Evolutionary conservation across 2,797 vertebrate genomes (phyloP), one percentile per base, ranked within the genome.

Genomic region (Echiichthys vipera): DNA sequence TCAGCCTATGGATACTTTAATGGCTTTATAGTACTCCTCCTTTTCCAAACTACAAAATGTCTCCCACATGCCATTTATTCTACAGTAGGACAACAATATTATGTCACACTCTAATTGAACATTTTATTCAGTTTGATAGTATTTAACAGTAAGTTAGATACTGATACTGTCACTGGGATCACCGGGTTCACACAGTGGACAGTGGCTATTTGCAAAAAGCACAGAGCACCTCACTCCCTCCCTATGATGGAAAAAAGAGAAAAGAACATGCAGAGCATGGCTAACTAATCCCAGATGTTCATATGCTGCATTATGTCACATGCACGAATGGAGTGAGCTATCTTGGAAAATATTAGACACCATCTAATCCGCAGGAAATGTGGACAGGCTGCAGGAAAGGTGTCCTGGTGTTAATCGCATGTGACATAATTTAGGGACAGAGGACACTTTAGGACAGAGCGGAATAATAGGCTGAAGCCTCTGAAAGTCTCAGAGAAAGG

Each of bases 261-360:
- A 71, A 71, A 64, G 39, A 67, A 62, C 45, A 77, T 59, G 70
- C 65, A 72, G 72, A 65, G 80, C 57, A 66, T 47, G 55, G 70
- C 40, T 89, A 91, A 94, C 46, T 36, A 43, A 71, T 50, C 85
- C 89, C 92, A 94, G 90, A 93, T 93, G 89, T 88, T 84, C 77
- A 87, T 85, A 89, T 79, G 65, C 85, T 90, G 81, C 82, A 91
- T 93, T 91, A 90, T 91, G 81, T 93, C 89, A 91, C 84, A 88
- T 78, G 50, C 84, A 91, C 53, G 36, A 80, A 85, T 70, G 58
- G 47, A 77, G 84, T 77, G 82, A 90, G 80, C 84, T 76, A 84
- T 88, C 83, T 77, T 46, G 92, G 92, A 93, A 93, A 91, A 90
- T 90, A 90, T 92, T 80, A 87, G 61, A 78, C 71, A 37, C 56